Percentiles rank a stretch among this genome's conserved stretches.
phyloP scores from a whole-genome alignment of 2,797 vertebrate genomes.

The Echiichthys vipera region DNA sequence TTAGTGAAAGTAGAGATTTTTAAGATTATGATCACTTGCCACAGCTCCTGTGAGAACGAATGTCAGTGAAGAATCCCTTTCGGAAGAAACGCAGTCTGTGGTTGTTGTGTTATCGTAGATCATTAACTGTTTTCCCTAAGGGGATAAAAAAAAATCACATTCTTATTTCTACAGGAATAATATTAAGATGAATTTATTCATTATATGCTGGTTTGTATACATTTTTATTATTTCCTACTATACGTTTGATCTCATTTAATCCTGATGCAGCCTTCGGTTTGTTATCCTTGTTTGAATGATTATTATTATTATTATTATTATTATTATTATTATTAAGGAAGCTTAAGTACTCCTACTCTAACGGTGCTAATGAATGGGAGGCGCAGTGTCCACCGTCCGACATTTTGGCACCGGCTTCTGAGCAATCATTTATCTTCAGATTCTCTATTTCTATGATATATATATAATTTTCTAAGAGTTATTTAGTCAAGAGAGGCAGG shows the following conservation, averaged over 20 bases:
- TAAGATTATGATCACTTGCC: constrained; percentile 9
- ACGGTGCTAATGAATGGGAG: background rate
- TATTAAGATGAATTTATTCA: constrained; percentile 22
- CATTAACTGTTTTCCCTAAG: constrained; percentile 47
- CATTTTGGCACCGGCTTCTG: no score
- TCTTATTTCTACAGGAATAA: constrained; percentile 17
- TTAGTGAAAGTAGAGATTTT: constrained; percentile 15
- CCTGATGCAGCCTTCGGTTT: background rate
- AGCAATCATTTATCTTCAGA: constrained; percentile 13
- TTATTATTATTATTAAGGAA: no score
- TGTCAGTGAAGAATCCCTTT: constrained; percentile 25
- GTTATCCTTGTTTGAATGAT: constrained; percentile 10
- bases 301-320: no score
- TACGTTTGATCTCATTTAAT: constrained; percentile 14
- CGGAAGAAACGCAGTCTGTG: constrained; percentile 37
- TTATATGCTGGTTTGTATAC: constrained; percentile 21
- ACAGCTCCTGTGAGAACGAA: constrained; percentile 20
- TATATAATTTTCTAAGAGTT: constrained; percentile 5
- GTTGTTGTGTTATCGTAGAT: constrained; percentile 35
- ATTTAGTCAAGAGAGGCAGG: background rate
- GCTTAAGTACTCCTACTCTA: background rate
- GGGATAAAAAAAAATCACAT: constrained; percentile 51
- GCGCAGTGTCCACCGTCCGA: background rate
- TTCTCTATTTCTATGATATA: constrained; percentile 1
- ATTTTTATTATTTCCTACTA: constrained; percentile 26